Evolutionary conservation across 2,888 invertebrate genomes (phyloP), one percentile per base, ranked within the genome.

Genomic region (Patella pellucida): DNA sequence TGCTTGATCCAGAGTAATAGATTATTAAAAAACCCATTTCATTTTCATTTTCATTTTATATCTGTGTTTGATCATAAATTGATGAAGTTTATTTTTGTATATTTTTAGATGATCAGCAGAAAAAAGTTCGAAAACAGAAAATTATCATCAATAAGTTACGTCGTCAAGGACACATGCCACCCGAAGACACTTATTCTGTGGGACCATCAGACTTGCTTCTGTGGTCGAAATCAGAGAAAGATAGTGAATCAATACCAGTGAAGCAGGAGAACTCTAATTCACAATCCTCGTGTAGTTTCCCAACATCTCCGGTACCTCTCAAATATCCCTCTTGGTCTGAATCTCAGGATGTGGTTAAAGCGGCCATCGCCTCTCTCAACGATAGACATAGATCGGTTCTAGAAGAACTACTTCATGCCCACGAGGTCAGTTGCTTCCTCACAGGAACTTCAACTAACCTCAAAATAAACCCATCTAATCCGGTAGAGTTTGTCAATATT

Each of bases 101-200:
- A 71, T 68, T 81, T 81, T 5, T 84, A 89, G 89, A 85, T 83
- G 88, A 88, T 73, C 82, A 86, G 31, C 88, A 89, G 79, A 88
- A 88, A 76, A 82, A 85, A 71, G 75, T 83, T 15, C 79, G 89
- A 14, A 86, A 87, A 72, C 84, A 84, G 76, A 89, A 89, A 78
- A 89, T 89, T 72, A 85, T 88, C 31, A 85, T 85, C 52, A 89
- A 89, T 80, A 86, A 87, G 67, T 69, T 87, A 69, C 83, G 86
- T 4, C 82, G 87, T 52, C 86, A 87, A 71, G 86, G 87, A 0
- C 83, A 82, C 19, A 74, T 84, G 9, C 81, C 85, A 16, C 83
- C 83, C 3, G 83, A 85, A 70, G 86, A 85, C 70, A 83, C 82
- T 1, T 84, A 82, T 69, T 62, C 62, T 62, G 19, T 11, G 12